phyloP scores from a whole-genome alignment of 2,797 vertebrate species.

The Eulemur rubriventer region DNA sequence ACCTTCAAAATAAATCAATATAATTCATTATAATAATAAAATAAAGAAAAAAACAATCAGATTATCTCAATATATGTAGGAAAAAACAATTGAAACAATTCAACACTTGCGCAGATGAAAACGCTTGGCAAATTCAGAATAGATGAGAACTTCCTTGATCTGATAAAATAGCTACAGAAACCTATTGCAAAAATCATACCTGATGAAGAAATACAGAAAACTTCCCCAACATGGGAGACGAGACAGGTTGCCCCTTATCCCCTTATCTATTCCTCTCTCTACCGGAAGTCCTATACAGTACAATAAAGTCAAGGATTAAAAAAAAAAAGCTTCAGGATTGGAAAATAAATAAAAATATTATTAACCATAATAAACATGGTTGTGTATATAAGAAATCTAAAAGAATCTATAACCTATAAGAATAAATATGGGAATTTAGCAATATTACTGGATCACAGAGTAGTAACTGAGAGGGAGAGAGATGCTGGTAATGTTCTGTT shows the following conservation, averaged over 20 bases:
- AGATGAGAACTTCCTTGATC: neutral
- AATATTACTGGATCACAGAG: neutral
- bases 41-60: neutral
- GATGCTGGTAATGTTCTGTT: neutral
- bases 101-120: neutral
- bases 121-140: neutral
- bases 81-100: neutral
- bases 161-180: neutral
- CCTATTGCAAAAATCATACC: neutral
- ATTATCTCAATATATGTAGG: neutral
- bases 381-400: neutral
- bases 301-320: neutral
- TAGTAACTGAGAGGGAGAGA: neutral
- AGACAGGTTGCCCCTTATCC: neutral
- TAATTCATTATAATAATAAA: neutral
- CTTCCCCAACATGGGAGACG: neutral
- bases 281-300: neutral
- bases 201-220: neutral
- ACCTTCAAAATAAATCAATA: neutral
- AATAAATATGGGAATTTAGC: neutral
- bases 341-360: neutral
- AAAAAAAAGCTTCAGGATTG: neutral
- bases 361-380: neutral
- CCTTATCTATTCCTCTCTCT: neutral
- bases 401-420: neutral